phyloP scores from a whole-genome alignment of 2,888 invertebrate species.

The Marronus borbonicus region DNA sequence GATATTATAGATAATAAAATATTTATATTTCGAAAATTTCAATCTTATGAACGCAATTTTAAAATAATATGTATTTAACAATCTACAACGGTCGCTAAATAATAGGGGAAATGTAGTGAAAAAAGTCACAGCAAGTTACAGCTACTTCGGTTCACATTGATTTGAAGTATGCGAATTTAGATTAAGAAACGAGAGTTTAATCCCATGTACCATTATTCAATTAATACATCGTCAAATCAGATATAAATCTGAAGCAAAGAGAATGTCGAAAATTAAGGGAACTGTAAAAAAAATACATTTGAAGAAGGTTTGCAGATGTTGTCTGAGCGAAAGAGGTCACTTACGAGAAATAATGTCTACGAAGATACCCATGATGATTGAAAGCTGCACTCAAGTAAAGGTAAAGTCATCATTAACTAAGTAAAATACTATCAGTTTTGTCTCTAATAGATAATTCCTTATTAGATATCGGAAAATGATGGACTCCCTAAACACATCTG shows the following conservation, averaged over 20 bases:
- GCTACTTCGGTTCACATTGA: too few relatives aligned
- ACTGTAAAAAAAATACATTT: slow-evolving; percentile 58
- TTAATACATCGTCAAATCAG: neutral
- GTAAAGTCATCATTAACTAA: slow-evolving; percentile 57
- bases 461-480: slow-evolving; percentile 67
- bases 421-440: neutral
- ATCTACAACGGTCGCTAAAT: too few relatives aligned
- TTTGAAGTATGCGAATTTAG: too few relatives aligned
- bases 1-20: too few relatives aligned
- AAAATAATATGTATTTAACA: too few relatives aligned
- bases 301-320: slow-evolving; percentile 64
- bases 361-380: slow-evolving; percentile 66
- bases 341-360: slow-evolving; percentile 63
- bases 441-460: slow-evolving; percentile 50
- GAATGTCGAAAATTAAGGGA: slow-evolving; percentile 52
- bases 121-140: too few relatives aligned
- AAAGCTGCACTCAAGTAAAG: slow-evolving; percentile 63
- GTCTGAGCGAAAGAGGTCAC: slow-evolving; percentile 63
- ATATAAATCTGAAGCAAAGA: slow-evolving; percentile 1
- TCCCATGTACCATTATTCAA: neutral
- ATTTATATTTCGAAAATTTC: too few relatives aligned
- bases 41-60: too few relatives aligned
- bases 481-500: slow-evolving; percentile 68
- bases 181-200: neutral
- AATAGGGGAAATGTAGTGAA: too few relatives aligned